phyloP scores from a whole-genome alignment of 2,797 vertebrate genomes.

The Columba guinea region DNA sequence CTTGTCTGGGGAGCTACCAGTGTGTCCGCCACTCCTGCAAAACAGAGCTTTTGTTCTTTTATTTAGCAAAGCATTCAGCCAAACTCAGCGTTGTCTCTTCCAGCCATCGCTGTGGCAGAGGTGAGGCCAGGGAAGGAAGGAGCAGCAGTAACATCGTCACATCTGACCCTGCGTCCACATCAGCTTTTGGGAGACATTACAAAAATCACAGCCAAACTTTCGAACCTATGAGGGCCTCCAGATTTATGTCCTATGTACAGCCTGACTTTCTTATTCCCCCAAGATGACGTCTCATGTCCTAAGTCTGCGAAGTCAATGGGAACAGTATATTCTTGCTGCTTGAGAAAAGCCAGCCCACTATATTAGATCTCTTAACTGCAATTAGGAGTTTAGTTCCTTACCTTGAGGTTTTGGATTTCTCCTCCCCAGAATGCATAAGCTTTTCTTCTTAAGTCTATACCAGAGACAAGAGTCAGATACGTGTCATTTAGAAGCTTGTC shows the following conservation, averaged over 20 bases:
- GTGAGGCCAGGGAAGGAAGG: background rate
- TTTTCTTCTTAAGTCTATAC: background rate
- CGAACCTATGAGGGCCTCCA: background rate
- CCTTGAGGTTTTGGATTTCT: background rate
- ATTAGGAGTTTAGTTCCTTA: background rate
- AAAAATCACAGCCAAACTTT: background rate
- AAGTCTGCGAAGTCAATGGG: background rate
- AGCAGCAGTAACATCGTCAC: background rate
- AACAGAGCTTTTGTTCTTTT: background rate
- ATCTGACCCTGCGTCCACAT: fast-evolving
- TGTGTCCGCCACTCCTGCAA: background rate
- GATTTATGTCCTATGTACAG: too few relatives aligned
- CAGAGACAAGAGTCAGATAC: background rate
- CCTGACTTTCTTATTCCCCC: background rate
- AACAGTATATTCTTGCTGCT: background rate
- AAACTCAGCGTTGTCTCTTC: background rate
- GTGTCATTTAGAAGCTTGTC: background rate
- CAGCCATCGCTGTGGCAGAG: background rate
- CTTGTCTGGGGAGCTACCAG: background rate
- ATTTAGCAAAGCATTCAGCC: background rate
- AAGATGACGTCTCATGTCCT: background rate
- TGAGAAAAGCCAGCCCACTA: background rate
- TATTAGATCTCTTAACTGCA: background rate
- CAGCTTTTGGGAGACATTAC: background rate
- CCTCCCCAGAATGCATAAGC: background rate